These are phyloP conservation scores for Florisuga fusca DNA, from an alignment of 2,797 vertebrate species.

Conservation along the genomic window DNA sequence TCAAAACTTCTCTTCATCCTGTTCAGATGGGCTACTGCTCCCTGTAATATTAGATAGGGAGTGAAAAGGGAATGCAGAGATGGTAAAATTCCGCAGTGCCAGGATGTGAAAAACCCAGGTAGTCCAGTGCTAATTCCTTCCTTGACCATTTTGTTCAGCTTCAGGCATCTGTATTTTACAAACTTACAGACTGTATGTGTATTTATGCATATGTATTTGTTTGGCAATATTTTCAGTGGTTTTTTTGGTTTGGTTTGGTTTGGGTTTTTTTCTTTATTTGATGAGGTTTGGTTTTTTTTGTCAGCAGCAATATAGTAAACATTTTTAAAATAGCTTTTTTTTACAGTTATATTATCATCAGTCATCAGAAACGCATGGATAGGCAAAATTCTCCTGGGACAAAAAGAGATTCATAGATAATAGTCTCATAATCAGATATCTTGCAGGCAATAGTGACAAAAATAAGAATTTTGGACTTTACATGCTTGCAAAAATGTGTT, in stretches of 20 bases:
- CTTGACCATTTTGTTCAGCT: background rate
- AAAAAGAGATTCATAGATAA: background rate
- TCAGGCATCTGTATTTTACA: background rate
- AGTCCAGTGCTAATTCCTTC: background rate
- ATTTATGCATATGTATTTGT: background rate
- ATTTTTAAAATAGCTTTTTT: background rate
- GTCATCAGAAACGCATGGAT: background rate
- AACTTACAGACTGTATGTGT: background rate
- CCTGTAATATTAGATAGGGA: accelerated
- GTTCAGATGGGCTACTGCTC: background rate
- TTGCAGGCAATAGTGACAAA: background rate
- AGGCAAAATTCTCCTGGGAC: background rate
- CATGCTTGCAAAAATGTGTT: background rate
- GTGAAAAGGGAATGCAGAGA: background rate
- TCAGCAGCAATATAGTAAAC: background rate
- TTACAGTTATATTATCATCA: background rate
- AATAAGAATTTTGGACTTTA: background rate
- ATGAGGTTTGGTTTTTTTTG: background rate
- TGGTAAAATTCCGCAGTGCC: background rate
- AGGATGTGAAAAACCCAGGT: background rate
- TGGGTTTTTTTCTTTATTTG: background rate
- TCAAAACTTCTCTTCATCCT: background rate
- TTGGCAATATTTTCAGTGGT: background rate
- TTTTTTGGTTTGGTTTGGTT: too few relatives aligned
- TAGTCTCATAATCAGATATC: background rate